A percentile compares a stretch with the other conserved stretches of the same genome.
Evolutionary conservation across 2,113 vertebrate species (phyloP).

Genomic region (Poecile atricapillus): DNA sequence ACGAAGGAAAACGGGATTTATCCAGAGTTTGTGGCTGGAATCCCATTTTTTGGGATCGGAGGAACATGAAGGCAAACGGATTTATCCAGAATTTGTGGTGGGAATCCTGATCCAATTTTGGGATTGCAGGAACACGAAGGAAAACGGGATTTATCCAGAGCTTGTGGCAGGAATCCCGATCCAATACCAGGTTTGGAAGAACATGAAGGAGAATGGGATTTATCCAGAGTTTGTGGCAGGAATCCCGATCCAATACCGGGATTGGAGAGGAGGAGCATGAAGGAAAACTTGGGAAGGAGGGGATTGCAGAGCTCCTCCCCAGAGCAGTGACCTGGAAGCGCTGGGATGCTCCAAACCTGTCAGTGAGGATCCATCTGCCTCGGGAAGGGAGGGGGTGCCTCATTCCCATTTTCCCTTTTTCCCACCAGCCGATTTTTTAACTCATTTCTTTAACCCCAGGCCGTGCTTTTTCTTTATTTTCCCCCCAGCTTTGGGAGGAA

Average conservation of each 20-base stretch:
- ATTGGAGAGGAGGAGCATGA: rapidly evolving
- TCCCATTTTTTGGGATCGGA: not conserved
- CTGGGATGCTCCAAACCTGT: not conserved
- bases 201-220: not conserved
- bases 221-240: rapidly evolving
- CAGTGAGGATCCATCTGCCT: rapidly evolving
- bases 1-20: not conserved
- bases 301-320: not conserved
- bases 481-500: not conserved
- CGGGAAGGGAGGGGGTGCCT: not conserved
- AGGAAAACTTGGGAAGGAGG: not conserved
- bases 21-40: not conserved
- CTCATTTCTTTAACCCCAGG: not conserved
- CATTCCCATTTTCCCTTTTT: rapidly evolving
- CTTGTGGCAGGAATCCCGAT: too few relatives aligned
- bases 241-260: not conserved
- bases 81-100: rapidly evolving
- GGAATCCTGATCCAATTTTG: not conserved
- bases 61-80: not conserved
- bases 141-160: too few relatives aligned
- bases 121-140: rapidly evolving
- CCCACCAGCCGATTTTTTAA: not conserved
- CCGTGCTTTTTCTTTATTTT: not conserved
- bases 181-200: too few relatives aligned
- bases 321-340: not conserved